Evolutionary conservation across 2,797 vertebrate species (phyloP).

Genomic region (Varecia variegata): DNA sequence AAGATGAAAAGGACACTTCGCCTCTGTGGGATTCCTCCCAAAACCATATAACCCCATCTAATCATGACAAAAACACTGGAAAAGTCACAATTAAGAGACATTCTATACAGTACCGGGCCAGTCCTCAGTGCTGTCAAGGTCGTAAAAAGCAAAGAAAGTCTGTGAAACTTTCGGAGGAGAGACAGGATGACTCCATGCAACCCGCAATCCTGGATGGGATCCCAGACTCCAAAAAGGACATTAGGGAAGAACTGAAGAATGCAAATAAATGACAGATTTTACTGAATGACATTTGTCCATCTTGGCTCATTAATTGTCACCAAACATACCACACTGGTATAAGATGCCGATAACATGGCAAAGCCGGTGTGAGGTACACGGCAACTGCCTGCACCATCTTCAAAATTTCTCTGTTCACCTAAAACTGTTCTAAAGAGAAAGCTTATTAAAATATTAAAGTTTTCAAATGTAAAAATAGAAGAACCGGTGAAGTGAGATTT

Average conservation of each 20-base stretch:
- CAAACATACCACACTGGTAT: accelerated
- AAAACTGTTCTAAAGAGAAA: background rate
- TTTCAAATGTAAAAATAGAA: background rate
- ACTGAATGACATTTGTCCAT: background rate
- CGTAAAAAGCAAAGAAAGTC: background rate
- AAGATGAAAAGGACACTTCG: background rate
- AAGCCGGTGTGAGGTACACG: accelerated
- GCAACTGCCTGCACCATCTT: accelerated
- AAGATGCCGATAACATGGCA: accelerated
- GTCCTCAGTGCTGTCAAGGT: background rate
- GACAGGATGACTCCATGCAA: background rate
- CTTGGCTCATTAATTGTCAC: no score
- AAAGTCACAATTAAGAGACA: background rate
- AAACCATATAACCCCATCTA: background rate
- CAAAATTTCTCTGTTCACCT: background rate
- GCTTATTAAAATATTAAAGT: background rate
- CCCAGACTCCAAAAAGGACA: background rate
- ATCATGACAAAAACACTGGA: background rate
- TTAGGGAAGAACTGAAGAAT: background rate
- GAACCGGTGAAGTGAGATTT: background rate
- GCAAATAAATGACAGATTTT: no score
- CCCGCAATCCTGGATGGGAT: background rate
- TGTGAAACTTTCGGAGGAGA: background rate
- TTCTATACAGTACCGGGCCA: background rate
- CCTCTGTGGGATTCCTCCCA: background rate